Percentiles rank a stretch among this genome's conserved stretches.
Evolutionary conservation across 2,797 vertebrate genomes (phyloP).

Genomic region (Gymnothorax javanicus): DNA sequence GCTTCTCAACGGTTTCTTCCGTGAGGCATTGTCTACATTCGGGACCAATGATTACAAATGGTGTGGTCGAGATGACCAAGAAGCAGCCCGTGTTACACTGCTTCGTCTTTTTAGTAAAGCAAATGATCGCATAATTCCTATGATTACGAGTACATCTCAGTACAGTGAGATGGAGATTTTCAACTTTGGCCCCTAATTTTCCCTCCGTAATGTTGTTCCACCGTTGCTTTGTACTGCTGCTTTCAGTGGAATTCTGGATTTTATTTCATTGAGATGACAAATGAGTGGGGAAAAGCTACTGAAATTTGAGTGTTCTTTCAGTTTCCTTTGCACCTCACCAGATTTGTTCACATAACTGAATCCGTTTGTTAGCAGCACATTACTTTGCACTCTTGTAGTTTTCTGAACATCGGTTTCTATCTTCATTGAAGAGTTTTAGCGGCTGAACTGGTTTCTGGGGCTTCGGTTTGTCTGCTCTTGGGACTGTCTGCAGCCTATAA

Average conservation of each 20-base stretch:
- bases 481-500: conserved; percentile 35
- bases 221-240: conserved; percentile 30
- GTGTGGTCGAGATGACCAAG: conserved; percentile 47
- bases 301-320: conserved; percentile 61
- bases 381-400: conserved; percentile 5
- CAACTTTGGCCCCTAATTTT: not conserved
- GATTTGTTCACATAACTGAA: conserved; percentile 56
- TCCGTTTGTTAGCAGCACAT: conserved; percentile 42
- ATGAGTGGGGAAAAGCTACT: conserved; percentile 36
- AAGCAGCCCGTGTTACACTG: conserved; percentile 50
- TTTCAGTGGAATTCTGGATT: conserved; percentile 34
- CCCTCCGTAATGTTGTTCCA: conserved; percentile 16
- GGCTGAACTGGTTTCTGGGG: not conserved
- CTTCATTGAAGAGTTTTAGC: conserved; percentile 40
- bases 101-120: conserved; percentile 41
- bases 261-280: conserved; percentile 31
- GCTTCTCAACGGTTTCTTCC: conserved; percentile 27
- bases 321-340: conserved; percentile 65
- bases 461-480: conserved; percentile 35
- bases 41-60: conserved; percentile 40
- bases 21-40: not conserved
- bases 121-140: not conserved
- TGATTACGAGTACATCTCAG: not conserved
- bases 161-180: conserved; percentile 32
- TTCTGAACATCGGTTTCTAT: conserved; percentile 38